Evolutionary conservation across 2,797 vertebrate genomes (phyloP), one percentile per base, ranked within the genome.

Genomic region (Poeciliopsis infans): DNA sequence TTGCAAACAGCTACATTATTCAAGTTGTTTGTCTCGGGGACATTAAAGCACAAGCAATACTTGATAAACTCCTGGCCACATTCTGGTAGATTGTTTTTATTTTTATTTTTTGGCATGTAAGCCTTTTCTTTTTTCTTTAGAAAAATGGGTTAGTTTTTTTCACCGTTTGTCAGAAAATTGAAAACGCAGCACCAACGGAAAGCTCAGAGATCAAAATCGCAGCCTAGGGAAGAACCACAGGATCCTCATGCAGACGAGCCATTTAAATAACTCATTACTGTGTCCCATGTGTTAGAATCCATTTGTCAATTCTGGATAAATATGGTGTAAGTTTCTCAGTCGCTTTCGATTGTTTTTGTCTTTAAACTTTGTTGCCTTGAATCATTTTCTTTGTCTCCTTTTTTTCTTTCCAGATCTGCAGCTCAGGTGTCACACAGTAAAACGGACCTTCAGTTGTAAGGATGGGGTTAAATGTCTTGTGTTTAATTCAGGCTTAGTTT

Each of bases 181-280:
- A 84, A 80, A 86, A 80, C 87, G 77, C 74, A 83, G 83, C 85
- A 76, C 83, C 86, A 89, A 91, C 64, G 57, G 86, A 90, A 86
- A 75, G 85, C 83, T 76, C 84, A 75, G 77, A 87, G 86, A 92
- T 93, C 78, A 93, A 94, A 80, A 95, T 94, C 72, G 89, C 82
- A 92, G 93, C 92, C 90, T 94, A 91, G 59, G 85, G 92, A 93
- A 93, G 90, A 95, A 94, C 94, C 94, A 88, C 94, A 94, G 79
- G 83, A 91, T 93, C 88, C 92, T 93, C 94, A 92, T 93, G 88
- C 87, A 94, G 93, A 93, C 89, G 85, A 84, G 83, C 91, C 89
- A 89, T 89, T 90, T 89, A 94, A 92, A 91, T 90, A 91, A 93
- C 90, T 94, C 92, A 89, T 94, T 91, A 88, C 87, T 89, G 91